Conservation (phyloP, 2,113 vertebrate species). For the Elaphurus davidianus region DNA sequence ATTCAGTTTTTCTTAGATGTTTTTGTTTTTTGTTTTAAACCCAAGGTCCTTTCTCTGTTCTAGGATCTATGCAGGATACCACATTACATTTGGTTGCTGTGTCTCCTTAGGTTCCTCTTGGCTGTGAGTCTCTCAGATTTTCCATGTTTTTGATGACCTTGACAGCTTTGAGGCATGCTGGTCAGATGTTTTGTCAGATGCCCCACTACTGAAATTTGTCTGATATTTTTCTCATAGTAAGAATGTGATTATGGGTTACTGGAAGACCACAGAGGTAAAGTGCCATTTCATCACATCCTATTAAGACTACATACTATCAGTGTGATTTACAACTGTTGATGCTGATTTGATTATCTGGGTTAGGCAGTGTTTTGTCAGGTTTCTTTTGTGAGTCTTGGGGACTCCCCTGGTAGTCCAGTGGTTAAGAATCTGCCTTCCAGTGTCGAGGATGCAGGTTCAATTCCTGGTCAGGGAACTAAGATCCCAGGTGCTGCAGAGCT, state of each 20-base stretch:
- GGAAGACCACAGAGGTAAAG: not conserved
- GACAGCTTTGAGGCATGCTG: not conserved
- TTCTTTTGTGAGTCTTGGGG: not conserved
- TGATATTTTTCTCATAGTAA: not conserved
- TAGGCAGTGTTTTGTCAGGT: not conserved
- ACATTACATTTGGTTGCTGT: not conserved
- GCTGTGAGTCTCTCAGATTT: not conserved
- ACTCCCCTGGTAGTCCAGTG: not conserved
- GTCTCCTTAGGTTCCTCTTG: not conserved
- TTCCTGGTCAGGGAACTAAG: not conserved
- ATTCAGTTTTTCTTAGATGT: not conserved
- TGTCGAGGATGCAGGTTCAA: not conserved
- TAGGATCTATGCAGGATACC: not conserved
- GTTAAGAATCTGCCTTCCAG: not conserved
- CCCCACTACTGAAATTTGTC: not conserved
- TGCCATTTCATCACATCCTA: not conserved
- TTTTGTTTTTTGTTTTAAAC: not conserved
- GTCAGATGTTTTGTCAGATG: not conserved
- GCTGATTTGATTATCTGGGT: not conserved
- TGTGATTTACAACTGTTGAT: not conserved
- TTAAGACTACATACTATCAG: not conserved
- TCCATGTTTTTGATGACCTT: not conserved
- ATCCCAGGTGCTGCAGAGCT: not conserved
- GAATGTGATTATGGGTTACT: not conserved
- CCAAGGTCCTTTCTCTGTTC: not conserved